These are phyloP conservation scores for Liposcelis brunnea DNA, from an alignment of 2,888 invertebrate genomes.

Conservation along the genomic window DNA sequence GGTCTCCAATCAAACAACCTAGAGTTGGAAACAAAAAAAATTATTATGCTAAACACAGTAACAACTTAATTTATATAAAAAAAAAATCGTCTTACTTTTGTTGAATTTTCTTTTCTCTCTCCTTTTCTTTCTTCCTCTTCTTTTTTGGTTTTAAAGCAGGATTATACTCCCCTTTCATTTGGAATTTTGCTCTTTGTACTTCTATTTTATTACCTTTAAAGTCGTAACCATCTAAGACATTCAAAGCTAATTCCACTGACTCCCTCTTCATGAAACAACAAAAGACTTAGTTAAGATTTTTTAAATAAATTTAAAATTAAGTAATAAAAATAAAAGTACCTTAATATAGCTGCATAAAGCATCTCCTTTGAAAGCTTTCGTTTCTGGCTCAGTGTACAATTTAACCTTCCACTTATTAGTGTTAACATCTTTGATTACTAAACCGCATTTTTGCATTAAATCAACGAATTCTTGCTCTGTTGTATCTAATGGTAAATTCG, in stretches of 20 bases:
- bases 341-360: conserved; percentile 91
- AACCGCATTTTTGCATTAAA: conserved; percentile 90
- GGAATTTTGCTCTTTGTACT: conserved; percentile 86
- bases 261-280: conserved; percentile 42
- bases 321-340: conserved; percentile 29
- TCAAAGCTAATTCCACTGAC: conserved; percentile 82
- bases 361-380: conserved; percentile 81
- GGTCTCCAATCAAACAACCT: conserved; percentile 93
- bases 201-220: conserved; percentile 61
- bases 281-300: conserved; percentile 9
- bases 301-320: neutral
- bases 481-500: conserved; percentile 73
- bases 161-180: conserved; percentile 87
- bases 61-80: conserved; percentile 10
- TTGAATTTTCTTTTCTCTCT: conserved; percentile 80
- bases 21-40: conserved; percentile 15
- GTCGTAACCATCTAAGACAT: conserved; percentile 75
- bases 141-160: conserved; percentile 82
- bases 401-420: conserved; percentile 76
- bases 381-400: conserved; percentile 66
- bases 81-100: conserved; percentile 47
- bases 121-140: conserved; percentile 66
- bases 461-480: conserved; percentile 80
- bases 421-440: conserved; percentile 73
- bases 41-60: conserved; percentile 8